These are phyloP conservation scores for Plagiodera versicolora DNA, from an alignment of 2,888 invertebrate genomes.

Conservation along the genomic window DNA sequence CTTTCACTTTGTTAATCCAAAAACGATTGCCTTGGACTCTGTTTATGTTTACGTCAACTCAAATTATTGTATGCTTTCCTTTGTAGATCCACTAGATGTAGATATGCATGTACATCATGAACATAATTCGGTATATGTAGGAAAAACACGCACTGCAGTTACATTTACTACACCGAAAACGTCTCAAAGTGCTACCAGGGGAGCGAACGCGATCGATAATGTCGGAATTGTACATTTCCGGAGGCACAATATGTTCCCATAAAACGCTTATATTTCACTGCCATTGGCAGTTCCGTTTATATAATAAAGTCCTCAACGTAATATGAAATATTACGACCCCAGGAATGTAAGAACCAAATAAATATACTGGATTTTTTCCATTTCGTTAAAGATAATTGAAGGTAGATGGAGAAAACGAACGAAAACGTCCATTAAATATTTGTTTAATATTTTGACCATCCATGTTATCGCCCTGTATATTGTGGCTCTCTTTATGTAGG, in stretches of 20 bases:
- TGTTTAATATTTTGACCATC: no score
- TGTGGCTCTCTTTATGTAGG: no score
- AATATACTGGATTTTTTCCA: background rate
- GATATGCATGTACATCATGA: slow-evolving; percentile 46
- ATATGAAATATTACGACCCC: slow-evolving; percentile 7
- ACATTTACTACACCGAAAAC: slow-evolving; percentile 48
- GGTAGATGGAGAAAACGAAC: no score
- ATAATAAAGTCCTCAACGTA: slow-evolving; percentile 19
- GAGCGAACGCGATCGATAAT: slow-evolving; percentile 47
- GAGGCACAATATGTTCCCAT: slow-evolving; percentile 37
- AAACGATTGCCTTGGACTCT: no score
- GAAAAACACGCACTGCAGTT: slow-evolving; percentile 51
- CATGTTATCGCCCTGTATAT: no score
- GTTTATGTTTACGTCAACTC: background rate
- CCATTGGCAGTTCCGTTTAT: slow-evolving; percentile 26
- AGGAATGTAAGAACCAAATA: background rate
- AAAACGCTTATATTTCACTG: slow-evolving; percentile 38
- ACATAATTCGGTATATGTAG: slow-evolving; percentile 50
- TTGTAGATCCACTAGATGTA: background rate
- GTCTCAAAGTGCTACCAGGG: slow-evolving; percentile 48
- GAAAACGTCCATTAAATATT: no score
- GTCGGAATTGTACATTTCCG: slow-evolving; percentile 45
- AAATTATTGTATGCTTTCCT: background rate
- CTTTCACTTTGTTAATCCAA: no score
- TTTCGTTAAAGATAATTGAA: background rate